A percentile compares a stretch with the other conserved stretches of the same genome.
Evolutionary conservation across 2,113 vertebrate genomes (phyloP).

Genomic region (Tylochromis polylepis): DNA sequence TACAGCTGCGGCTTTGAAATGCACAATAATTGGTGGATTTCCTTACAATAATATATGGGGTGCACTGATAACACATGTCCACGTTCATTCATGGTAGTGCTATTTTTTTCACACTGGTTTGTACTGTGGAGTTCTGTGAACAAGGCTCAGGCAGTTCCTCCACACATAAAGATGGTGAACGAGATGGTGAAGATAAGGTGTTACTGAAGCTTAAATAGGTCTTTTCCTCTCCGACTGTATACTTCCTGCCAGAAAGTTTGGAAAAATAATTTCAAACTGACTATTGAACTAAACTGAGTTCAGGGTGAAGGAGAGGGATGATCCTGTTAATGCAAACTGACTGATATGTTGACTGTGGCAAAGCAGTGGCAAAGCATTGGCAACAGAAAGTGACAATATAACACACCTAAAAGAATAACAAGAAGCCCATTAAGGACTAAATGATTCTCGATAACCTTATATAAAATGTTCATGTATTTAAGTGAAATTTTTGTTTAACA

Average conservation of each 20-base stretch:
- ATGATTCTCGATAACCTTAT: accelerated
- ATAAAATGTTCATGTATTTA: neutral
- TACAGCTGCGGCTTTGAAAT: slow-evolving; percentile 42
- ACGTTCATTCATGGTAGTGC: slow-evolving; percentile 9
- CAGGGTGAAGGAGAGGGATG: neutral
- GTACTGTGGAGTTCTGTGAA: neutral
- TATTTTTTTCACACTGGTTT: neutral
- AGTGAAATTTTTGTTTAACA: neutral
- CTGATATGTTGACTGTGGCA: neutral
- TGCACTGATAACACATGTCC: slow-evolving; percentile 5
- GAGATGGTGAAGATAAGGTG: neutral
- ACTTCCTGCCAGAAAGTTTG: neutral
- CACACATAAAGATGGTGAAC: neutral
- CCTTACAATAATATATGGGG: slow-evolving; percentile 50
- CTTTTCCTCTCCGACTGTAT: neutral
- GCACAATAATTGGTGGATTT: slow-evolving; percentile 57
- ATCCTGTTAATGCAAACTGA: neutral
- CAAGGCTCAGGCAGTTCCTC: neutral
- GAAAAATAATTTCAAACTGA: neutral
- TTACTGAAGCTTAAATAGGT: neutral
- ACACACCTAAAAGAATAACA: neutral
- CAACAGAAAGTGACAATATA: neutral
- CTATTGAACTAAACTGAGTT: neutral
- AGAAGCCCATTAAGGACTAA: neutral
- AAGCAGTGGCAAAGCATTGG: neutral